Base-by-base conservation (phyloP, 92 coral and sea anemone species). In the Porites evermanni region DNA sequence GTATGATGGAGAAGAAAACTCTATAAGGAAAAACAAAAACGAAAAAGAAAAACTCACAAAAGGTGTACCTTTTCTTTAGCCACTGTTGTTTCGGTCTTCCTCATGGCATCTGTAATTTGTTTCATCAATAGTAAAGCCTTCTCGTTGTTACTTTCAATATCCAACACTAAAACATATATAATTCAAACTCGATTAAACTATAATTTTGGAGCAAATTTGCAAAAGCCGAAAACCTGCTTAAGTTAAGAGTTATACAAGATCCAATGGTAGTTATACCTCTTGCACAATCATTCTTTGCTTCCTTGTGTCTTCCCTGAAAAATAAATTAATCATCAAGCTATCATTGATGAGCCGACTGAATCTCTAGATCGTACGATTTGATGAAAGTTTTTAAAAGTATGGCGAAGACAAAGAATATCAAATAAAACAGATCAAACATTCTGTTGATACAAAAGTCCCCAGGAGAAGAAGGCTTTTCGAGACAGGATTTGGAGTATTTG, bases 271-370 rank as follows among this genome's bases (percentile, higher is more conserved):
- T 8, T 61, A 19, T 83, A 83, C 87, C 80, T 6, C 50, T 83
- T 19, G n/a, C 38, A 26, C 87, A 83, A 13, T 19, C 61, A 5
- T 72, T 60, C 72, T 83, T 63, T 19, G 87, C 87, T 20, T 83
- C 79, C 1, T 47, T 19, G 60, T 20, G 53, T 64, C 87, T 73
- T 10, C 66, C 73, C 87, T 83, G 10, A 8, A 4, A 17, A 64
- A 13, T 16, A 73, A 68, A 19, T n/a, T 20, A 23, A 54, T 12
- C 59, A 54, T 54, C 2, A 54, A 54, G 13, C 59, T 54, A 6
- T 8, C 59, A 54, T 54, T 54, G 13, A 54, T 54, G 13, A 54
- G 59, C 29, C 29, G 29, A 12, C 13, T 54, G 13, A 53, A 7
- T 54, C 59, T 9, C 9, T 12, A 8, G 59, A 54, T 53, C 58